A percentile compares a stretch with the other conserved stretches of the same genome.
Evolutionary conservation across 35 echinoderm and acorn worm genomes (phyloP).

Genomic region (Holothuria glaberrima): DNA sequence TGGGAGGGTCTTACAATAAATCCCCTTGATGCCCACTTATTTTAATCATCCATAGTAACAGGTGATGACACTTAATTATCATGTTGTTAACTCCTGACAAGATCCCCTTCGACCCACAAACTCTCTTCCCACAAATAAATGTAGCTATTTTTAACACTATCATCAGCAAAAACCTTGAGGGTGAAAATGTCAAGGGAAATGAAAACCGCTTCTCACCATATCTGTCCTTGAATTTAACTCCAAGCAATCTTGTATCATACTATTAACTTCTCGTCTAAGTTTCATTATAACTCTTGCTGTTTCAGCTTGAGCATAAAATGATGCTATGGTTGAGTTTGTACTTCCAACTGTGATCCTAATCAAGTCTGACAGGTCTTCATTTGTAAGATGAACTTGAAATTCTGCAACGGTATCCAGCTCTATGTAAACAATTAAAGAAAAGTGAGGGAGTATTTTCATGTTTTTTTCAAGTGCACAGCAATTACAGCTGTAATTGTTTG

Average conservation of each 20-base stretch:
- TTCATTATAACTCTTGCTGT: not conserved
- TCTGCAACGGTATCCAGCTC: no score
- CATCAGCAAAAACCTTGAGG: not conserved
- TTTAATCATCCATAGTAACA: not conserved
- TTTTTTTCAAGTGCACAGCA: no score
- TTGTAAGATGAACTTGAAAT: no score
- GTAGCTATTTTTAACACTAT: not conserved
- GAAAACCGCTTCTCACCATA: conserved; percentile 3
- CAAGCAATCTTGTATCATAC: conserved; percentile 4
- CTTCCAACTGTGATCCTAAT: conserved; percentile 2
- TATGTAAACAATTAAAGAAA: no score
- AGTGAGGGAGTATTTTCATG: no score
- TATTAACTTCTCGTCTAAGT: not conserved
- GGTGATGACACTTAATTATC: not conserved
- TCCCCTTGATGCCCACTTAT: not conserved
- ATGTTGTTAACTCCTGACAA: no score
- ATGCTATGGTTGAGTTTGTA: not conserved
- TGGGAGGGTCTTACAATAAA: not conserved
- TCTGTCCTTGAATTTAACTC: conserved; percentile 3
- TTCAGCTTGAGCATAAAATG: not conserved
- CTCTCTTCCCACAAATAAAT: not conserved
- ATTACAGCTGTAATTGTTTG: no score
- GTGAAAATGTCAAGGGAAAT: not conserved
- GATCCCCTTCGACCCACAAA: not conserved
- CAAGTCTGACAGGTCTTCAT: not conserved